Base-by-base conservation (phyloP, 2,797 vertebrate genomes). In the Myotis pilosus region DNA sequence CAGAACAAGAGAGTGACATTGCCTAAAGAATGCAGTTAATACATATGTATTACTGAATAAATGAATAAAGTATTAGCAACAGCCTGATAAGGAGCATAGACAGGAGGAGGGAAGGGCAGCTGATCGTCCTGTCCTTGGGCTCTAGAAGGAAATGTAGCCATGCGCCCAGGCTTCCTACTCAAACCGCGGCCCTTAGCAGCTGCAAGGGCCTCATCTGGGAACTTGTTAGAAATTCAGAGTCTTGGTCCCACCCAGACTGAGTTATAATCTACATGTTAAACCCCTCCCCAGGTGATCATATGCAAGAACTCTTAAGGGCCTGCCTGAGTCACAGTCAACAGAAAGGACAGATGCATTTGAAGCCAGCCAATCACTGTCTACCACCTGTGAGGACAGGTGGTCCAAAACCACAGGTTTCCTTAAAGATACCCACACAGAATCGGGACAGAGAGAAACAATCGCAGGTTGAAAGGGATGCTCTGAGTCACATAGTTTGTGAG, bases 11-110 rank as follows among this genome's bases (percentile, higher is more conserved):
- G 36, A 2, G 41, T 60, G 30, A 33, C 5, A 49, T 11, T 51
- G 53, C 23, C 82, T 44, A 30, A 92, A 82, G 57, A 55, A 86
- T 16, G 3, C 49, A 53, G 92, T 91, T 62, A 84, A 64, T 81
- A 89, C 38, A 11, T 78, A 91, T 76, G 30, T 79, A 93, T 93
- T 55, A 79, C 36, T 23, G 71, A 92, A 51, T 62, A 85, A 51
- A 30, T 76, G 44, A 95, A 91, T 81, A 53, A 79, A 44, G 49
- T 17, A 84, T 87, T 33, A 72, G 11, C 49, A 74, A 44, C 20
- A 68, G 60, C 53, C 4, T 38, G 6, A 64, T 20, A 55, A 30
- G 36, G 53, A 80, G 71, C 78, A 64, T 6, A 17, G 36, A 57
- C 62, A 16, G 19, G 30, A 12, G 41, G 12, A 57, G 8, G 41